phyloP scores from a whole-genome alignment of 2,888 invertebrate genomes.

The Cataglyphis albicans region DNA sequence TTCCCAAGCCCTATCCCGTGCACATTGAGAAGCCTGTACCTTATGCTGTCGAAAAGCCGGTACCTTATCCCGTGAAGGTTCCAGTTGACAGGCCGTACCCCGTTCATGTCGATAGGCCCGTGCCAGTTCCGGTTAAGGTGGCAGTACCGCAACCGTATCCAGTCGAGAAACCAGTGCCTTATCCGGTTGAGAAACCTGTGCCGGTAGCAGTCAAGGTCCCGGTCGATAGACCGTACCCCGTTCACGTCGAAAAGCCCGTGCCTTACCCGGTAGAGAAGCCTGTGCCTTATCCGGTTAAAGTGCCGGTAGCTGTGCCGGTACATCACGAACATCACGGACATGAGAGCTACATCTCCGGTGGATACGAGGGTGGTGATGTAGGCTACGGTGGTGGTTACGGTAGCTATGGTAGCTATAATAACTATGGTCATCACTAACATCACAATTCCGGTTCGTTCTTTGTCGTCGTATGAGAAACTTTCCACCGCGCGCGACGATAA shows the following conservation, averaged over 20 bases:
- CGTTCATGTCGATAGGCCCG: slow-evolving; percentile 89
- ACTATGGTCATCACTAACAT: slow-evolving; percentile 53
- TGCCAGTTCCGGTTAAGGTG: slow-evolving; percentile 87
- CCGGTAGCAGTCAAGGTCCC: slow-evolving; percentile 90
- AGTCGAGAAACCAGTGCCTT: slow-evolving; percentile 88
- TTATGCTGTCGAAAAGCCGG: slow-evolving; percentile 89
- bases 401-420: slow-evolving; percentile 72
- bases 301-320: slow-evolving; percentile 89
- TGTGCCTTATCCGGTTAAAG: slow-evolving; percentile 90
- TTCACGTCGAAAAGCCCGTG: slow-evolving; percentile 87
- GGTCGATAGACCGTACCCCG: slow-evolving; percentile 89
- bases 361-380: slow-evolving; percentile 50
- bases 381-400: slow-evolving; percentile 43
- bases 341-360: slow-evolving; percentile 54
- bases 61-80: slow-evolving; percentile 87
- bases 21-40: slow-evolving; percentile 90
- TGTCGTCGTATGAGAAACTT: slow-evolving; percentile 19
- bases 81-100: slow-evolving; percentile 89
- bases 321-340: slow-evolving; percentile 66
- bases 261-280: slow-evolving; percentile 90
- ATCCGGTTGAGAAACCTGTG: slow-evolving; percentile 87
- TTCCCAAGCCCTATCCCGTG: slow-evolving; percentile 89
- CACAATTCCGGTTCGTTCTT: slow-evolving; percentile 20
- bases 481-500: slow-evolving; percentile 3
- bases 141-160: slow-evolving; percentile 86